Evolutionary conservation across 2,113 vertebrate genomes (phyloP).

Genomic region (Perca schrenkii): DNA sequence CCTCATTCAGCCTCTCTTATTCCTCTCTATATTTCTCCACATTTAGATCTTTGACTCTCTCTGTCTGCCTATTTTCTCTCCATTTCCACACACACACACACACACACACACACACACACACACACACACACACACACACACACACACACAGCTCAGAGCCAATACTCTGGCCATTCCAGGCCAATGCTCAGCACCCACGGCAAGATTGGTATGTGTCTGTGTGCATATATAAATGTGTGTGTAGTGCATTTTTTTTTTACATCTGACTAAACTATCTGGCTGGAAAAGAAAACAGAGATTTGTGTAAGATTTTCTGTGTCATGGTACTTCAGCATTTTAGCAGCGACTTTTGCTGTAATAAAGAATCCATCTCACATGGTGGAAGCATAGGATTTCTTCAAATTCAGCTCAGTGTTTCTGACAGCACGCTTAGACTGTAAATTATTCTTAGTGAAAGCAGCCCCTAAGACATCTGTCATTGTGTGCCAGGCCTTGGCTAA

Average conservation of each 20-base stretch:
- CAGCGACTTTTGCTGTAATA: background rate
- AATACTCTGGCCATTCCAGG: slow-evolving; percentile 15
- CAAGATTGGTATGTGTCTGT: background rate
- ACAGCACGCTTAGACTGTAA: background rate
- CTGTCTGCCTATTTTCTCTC: slow-evolving; percentile 4
- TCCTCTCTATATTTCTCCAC: slow-evolving; percentile 3
- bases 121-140: too few species aligned
- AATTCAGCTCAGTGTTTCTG: slow-evolving; percentile 1
- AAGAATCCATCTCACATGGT: background rate
- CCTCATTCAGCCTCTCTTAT: background rate
- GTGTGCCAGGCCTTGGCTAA: slow-evolving; percentile 36
- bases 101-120: background rate
- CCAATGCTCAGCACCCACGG: slow-evolving; percentile 1
- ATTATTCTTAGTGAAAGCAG: slow-evolving; percentile 27
- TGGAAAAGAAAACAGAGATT: background rate
- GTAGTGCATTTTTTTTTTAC: background rate
- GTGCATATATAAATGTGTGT: background rate
- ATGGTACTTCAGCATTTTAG: slow-evolving; percentile 1
- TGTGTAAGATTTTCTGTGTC: background rate
- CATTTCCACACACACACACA: background rate
- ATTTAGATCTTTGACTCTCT: slow-evolving; percentile 32
- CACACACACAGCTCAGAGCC: background rate
- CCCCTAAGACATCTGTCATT: slow-evolving; percentile 31
- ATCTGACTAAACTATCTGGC: background rate
- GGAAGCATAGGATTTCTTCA: background rate